phyloP scores from a whole-genome alignment of 1,140 invertebrate genomes.

The Mactra quadrangularis region DNA sequence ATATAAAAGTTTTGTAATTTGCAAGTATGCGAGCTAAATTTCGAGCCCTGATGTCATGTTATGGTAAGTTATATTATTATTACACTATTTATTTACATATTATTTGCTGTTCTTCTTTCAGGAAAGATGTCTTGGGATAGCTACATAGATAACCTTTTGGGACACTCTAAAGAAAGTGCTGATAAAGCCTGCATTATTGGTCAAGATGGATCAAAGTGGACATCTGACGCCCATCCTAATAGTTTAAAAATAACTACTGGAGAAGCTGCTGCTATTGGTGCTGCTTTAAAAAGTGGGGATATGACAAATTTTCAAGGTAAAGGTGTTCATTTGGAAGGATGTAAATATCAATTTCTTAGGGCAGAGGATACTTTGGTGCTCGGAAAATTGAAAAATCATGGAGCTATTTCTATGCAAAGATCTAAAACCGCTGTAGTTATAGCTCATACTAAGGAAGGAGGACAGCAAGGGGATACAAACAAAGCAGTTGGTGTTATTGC shows the following conservation, averaged over 20 bases:
- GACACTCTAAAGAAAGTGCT: conserved; percentile 10
- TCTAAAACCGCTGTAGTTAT: conserved; percentile 57
- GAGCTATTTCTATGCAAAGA: conserved; percentile 44
- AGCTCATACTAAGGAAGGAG: conserved; percentile 44
- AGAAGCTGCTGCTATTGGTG: conserved; percentile 42
- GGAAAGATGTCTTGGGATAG: conserved; percentile 46
- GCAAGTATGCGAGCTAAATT: too few relatives aligned
- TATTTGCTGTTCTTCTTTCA: too few relatives aligned
- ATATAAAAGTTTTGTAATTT: too few relatives aligned
- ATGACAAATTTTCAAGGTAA: conserved; percentile 5
- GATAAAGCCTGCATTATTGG: conserved; percentile 53
- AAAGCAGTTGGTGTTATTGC: conserved; percentile 56
- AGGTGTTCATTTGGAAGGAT: conserved; percentile 31
- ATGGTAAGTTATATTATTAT: too few relatives aligned
- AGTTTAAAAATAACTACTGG: background rate
- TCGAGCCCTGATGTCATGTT: too few relatives aligned
- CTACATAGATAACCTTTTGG: conserved; percentile 36
- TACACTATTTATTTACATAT: too few relatives aligned
- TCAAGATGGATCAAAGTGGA: conserved; percentile 31
- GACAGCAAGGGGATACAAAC: conserved; percentile 62
- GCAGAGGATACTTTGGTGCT: conserved; percentile 58
- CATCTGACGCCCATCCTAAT: background rate
- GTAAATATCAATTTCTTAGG: conserved; percentile 64
- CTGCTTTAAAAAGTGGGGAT: conserved; percentile 41
- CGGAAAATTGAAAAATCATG: conserved; percentile 56